Evolutionary conservation across 2,888 invertebrate species (phyloP).

Genomic region (Sphinx pinastri): DNA sequence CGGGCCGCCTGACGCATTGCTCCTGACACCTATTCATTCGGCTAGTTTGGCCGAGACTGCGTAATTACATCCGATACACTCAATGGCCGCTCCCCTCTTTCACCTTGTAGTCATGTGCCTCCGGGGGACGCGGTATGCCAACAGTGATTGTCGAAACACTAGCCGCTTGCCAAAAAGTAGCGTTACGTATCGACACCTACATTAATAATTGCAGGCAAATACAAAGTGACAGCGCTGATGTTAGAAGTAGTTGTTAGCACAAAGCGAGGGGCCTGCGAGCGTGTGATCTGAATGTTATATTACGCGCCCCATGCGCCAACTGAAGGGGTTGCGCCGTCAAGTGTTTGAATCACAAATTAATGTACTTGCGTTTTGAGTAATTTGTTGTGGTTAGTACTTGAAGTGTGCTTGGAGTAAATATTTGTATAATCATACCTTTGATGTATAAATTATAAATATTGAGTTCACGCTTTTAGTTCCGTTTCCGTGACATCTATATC

Average conservation of each 20-base stretch:
- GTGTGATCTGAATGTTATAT: slow-evolving; percentile 78
- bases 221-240: slow-evolving; percentile 75
- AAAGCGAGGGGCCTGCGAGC: slow-evolving; percentile 61
- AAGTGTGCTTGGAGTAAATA: not conserved
- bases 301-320: slow-evolving; percentile 41
- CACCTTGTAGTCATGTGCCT: not conserved
- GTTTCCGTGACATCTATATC: too few relatives aligned
- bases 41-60: slow-evolving; percentile 38
- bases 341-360: slow-evolving; percentile 5
- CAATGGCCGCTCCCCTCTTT: slow-evolving; percentile 14
- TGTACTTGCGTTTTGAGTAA: slow-evolving; percentile 8
- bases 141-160: slow-evolving; percentile 31
- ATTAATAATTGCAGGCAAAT: slow-evolving; percentile 78
- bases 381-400: not conserved
- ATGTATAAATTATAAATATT: not conserved
- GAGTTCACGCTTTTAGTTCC: not conserved
- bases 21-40: slow-evolving; percentile 78
- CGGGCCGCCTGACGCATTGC: slow-evolving; percentile 72
- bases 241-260: slow-evolving; percentile 75
- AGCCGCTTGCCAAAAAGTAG: slow-evolving; percentile 51
- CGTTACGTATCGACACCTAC: slow-evolving; percentile 57
- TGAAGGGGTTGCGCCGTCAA: slow-evolving; percentile 17
- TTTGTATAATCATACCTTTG: not conserved
- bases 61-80: slow-evolving; percentile 25
- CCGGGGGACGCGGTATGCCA: slow-evolving; percentile 26